These are phyloP conservation scores for Drosophila picticornis DNA, from an alignment of 2,888 invertebrate species.

Conservation along the genomic window DNA sequence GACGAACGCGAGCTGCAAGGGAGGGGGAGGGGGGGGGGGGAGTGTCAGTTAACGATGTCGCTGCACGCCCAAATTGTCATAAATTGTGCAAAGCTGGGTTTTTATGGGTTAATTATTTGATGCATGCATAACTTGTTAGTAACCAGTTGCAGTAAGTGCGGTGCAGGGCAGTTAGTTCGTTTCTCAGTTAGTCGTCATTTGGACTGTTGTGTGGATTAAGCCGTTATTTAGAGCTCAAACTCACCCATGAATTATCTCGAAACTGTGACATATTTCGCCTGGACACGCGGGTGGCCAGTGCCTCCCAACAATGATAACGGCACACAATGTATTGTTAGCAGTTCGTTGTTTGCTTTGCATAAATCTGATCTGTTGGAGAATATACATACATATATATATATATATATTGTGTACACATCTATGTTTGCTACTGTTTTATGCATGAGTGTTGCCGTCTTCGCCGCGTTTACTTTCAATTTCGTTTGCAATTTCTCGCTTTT, in stretches of 20 bases:
- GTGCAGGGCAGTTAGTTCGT: neutral
- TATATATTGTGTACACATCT: neutral
- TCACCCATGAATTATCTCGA: slow-evolving; percentile 84
- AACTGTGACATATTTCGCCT: slow-evolving; percentile 82
- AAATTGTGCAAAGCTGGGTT: neutral
- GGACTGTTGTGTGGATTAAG: slow-evolving; percentile 3
- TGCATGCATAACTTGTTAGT: neutral
- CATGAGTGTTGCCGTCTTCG: neutral
- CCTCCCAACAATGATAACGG: slow-evolving; percentile 21
- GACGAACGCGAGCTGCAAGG: slow-evolving; percentile 1
- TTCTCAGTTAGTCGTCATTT: slow-evolving; percentile 11
- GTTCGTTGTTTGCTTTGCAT: neutral
- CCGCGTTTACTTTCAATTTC: slow-evolving; percentile 63
- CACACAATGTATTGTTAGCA: slow-evolving; percentile 15
- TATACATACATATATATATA: slow-evolving; percentile 7
- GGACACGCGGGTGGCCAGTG: slow-evolving; percentile 43
- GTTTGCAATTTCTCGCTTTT: slow-evolving; percentile 49
- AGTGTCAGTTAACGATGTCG: slow-evolving; percentile 10
- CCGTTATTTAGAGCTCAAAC: slow-evolving; percentile 46
- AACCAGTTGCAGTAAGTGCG: slow-evolving; percentile 1
- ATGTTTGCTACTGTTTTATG: slow-evolving; percentile 3
- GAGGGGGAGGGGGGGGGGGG: rapidly evolving
- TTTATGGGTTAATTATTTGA: slow-evolving; percentile 27
- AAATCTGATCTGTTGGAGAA: slow-evolving; percentile 16
- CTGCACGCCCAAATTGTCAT: slow-evolving; percentile 30